A percentile compares a stretch with the other conserved stretches of the same genome.
Conservation (phyloP, 2,888 invertebrate species). For the Carcina quercana region DNA sequence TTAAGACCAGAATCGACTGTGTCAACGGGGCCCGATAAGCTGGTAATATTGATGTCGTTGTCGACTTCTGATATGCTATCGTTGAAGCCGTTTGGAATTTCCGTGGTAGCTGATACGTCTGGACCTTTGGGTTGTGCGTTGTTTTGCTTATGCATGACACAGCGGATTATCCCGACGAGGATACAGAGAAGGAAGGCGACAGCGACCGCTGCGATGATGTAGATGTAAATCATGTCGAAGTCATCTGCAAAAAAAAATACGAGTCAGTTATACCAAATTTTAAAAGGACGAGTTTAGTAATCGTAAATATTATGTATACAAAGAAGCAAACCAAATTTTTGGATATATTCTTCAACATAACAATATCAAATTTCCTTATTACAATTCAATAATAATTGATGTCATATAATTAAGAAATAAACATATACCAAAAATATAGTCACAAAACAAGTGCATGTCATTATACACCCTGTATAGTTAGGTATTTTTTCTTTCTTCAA, state of each 20-base stretch:
- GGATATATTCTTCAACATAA: no score
- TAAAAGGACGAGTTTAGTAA: no score
- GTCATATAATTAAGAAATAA: no score
- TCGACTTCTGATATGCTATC: constrained; percentile 91
- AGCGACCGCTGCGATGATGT: constrained; percentile 85
- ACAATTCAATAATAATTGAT: no score
- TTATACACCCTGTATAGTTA: no score
- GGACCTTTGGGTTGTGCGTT: constrained; percentile 80
- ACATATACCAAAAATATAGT: no score
- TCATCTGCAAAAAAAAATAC: constrained; percentile 74
- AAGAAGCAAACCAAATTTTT: no score
- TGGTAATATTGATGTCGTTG: constrained; percentile 84
- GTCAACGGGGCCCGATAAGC: constrained; percentile 77
- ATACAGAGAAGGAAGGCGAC: constrained; percentile 82
- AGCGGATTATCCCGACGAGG: constrained; percentile 80
- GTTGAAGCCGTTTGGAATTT: constrained; percentile 86
- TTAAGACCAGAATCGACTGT: constrained; percentile 58
- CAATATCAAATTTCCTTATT: no score
- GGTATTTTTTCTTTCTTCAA: no score
- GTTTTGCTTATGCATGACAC: constrained; percentile 79
- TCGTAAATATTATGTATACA: no score
- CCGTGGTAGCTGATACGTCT: constrained; percentile 81
- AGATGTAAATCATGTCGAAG: constrained; percentile 86
- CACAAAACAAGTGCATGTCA: no score
- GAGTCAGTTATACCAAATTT: no score